Evolutionary conservation across 2,113 vertebrate species (phyloP), one percentile per base, ranked within the genome.

Genomic region (Rana temporaria): DNA sequence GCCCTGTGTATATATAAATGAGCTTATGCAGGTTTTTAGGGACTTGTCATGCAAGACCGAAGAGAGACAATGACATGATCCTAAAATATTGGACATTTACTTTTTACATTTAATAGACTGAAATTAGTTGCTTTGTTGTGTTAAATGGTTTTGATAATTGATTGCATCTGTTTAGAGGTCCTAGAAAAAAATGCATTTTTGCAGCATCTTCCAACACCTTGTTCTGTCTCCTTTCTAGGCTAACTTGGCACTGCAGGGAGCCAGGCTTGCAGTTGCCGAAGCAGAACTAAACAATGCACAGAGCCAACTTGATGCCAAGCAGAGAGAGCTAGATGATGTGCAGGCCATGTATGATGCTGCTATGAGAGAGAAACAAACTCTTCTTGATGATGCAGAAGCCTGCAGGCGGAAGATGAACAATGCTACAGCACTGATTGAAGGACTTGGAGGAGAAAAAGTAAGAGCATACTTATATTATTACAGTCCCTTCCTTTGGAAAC

Each of bases 371-470:
- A 96, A 94, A 79, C 94, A 94, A 86, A 80, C 86, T 56, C 89
- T 96, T 82, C 83, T 94, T 26, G 90, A 95, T 38, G 95, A 95
- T 84, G 95, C 95, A 4, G 90, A 93, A 67, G 85, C 84, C 0
- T 96, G 95, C 86, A 91, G 94, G 4, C 89, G 69, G 60, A 96
- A 95, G 86, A 96, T 96, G 94, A 85, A 72, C 87, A 96, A 94
- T 2, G 95, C 95, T 52, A 92, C 90, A 3, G 91, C 93, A 52
- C 90, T 96, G 70, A 96, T 95, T 63, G 89, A 94, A 53, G 95
- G 95, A 2, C 86, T 96, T 48, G 92, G 91, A 32, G 95, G 90
- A 86, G 95, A 96, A 89, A 96, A 96, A 92, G 95, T 94, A 87
- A 52, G 68, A 57, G 74, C 30, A 34, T 73, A 59, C 42, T 48